phyloP scores from a whole-genome alignment of 2,888 invertebrate genomes.

The Dryomyza anilis region DNA sequence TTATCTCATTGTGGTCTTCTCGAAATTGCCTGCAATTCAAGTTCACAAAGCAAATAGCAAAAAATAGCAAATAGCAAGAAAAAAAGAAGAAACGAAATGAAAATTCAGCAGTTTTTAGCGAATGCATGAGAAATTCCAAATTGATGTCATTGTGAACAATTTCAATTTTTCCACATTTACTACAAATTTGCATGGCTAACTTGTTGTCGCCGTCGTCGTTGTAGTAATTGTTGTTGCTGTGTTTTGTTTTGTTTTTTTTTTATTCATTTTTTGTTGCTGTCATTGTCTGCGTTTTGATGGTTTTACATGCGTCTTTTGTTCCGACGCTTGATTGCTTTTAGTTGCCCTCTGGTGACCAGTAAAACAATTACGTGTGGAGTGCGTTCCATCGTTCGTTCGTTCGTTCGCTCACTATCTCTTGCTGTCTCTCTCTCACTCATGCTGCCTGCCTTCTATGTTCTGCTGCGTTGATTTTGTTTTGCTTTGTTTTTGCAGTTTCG shows the following conservation, averaged over 20 bases:
- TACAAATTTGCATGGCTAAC: background rate
- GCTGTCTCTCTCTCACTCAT: background rate
- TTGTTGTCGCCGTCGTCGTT: background rate
- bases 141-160: too few species aligned
- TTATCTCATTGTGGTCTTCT: too few species aligned
- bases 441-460: too few species aligned
- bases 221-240: background rate
- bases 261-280: background rate
- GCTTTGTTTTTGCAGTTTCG: too few species aligned
- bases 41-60: too few species aligned
- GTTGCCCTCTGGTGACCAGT: slow-evolving; percentile 2
- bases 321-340: background rate
- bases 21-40: too few species aligned
- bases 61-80: too few species aligned
- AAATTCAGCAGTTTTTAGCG: too few species aligned
- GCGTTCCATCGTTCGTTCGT: background rate
- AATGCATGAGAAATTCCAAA: too few species aligned
- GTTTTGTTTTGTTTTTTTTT: too few species aligned
- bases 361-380: background rate
- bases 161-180: background rate
- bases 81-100: too few species aligned
- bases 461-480: too few species aligned
- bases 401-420: background rate
- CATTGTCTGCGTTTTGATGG: background rate
- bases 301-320: background rate